A percentile compares a stretch with the other conserved stretches of the same genome.
These are phyloP conservation scores for Hydriomena furcata DNA, from an alignment of 2,888 invertebrate species.

Conservation along the genomic window DNA sequence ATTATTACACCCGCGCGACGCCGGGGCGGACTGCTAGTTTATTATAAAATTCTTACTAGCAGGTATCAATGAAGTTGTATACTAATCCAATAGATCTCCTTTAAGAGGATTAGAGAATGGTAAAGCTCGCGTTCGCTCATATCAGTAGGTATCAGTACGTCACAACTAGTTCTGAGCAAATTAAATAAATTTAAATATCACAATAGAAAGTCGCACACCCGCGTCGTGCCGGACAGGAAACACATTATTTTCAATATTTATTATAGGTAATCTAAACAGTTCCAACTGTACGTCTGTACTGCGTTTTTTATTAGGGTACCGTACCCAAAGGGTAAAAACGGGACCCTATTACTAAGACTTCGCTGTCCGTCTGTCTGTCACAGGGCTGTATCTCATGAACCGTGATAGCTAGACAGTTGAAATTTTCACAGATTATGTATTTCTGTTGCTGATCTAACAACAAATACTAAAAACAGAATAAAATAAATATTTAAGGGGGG, in stretches of 20 bases:
- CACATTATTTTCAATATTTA: conserved; percentile 43
- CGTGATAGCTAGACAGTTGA: too few relatives aligned
- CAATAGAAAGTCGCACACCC: conserved; percentile 52
- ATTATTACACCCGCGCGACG: too few relatives aligned
- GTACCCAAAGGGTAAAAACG: too few relatives aligned
- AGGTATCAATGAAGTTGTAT: conserved; percentile 13
- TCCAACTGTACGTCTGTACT: conserved; percentile 44
- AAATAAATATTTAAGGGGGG: too few relatives aligned
- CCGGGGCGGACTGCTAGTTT: too few relatives aligned
- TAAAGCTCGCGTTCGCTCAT: conserved; percentile 11
- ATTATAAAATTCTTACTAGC: not conserved
- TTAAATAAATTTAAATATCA: conserved; percentile 39
- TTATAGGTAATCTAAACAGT: conserved; percentile 56
- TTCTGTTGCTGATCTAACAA: too few relatives aligned
- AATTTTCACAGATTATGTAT: too few relatives aligned
- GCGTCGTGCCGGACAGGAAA: conserved; percentile 43
- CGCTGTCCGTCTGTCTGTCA: too few relatives aligned
- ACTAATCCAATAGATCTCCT: conserved; percentile 15
- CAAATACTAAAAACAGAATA: too few relatives aligned
- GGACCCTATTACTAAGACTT: too few relatives aligned
- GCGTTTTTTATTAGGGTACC: too few relatives aligned
- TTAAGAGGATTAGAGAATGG: conserved; percentile 18
- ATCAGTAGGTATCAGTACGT: conserved; percentile 6
- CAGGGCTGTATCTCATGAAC: too few relatives aligned
- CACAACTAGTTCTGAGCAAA: conserved; percentile 33